A percentile compares a stretch with the other conserved stretches of the same genome.
Evolutionary conservation across 2,888 invertebrate species (phyloP).

Genomic region (Schrankia costaestrigalis): DNA sequence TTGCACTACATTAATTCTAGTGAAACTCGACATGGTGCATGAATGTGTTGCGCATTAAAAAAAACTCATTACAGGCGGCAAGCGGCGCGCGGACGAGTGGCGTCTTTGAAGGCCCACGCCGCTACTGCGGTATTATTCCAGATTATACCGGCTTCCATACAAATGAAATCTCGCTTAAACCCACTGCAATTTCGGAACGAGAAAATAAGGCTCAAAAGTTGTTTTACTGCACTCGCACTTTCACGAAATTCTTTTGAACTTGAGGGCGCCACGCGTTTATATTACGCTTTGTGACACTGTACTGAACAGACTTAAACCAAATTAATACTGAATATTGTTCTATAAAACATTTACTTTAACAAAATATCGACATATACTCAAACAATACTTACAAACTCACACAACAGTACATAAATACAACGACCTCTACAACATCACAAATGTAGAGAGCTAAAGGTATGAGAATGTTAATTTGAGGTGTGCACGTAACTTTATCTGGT

Average conservation of each 20-base stretch:
- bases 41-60: slow-evolving; percentile 76
- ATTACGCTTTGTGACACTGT: slow-evolving; percentile 20
- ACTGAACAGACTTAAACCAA: slow-evolving; percentile 24
- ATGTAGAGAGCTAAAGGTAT: slow-evolving; percentile 10
- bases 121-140: slow-evolving; percentile 77
- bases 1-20: slow-evolving; percentile 58
- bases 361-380: no score
- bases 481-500: slow-evolving; percentile 51
- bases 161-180: slow-evolving; percentile 80
- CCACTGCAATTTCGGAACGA: slow-evolving; percentile 78
- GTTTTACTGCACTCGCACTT: slow-evolving; percentile 72
- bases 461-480: slow-evolving; percentile 21
- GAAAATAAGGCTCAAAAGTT: slow-evolving; percentile 75
- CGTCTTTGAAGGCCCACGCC: slow-evolving; percentile 77
- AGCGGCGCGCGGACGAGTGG: slow-evolving; percentile 72
- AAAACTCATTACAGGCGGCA: slow-evolving; percentile 78
- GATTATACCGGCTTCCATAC: slow-evolving; percentile 78
- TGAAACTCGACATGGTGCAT: slow-evolving; percentile 59
- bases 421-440: no score
- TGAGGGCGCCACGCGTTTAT: slow-evolving; percentile 22
- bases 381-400: no score
- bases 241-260: slow-evolving; percentile 59
- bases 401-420: no score
- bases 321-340: no score
- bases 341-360: no score